Percentiles rank a stretch among this genome's conserved stretches.
Conservation (phyloP, 2,797 vertebrate species). For the Triplophysa bombifrons region DNA sequence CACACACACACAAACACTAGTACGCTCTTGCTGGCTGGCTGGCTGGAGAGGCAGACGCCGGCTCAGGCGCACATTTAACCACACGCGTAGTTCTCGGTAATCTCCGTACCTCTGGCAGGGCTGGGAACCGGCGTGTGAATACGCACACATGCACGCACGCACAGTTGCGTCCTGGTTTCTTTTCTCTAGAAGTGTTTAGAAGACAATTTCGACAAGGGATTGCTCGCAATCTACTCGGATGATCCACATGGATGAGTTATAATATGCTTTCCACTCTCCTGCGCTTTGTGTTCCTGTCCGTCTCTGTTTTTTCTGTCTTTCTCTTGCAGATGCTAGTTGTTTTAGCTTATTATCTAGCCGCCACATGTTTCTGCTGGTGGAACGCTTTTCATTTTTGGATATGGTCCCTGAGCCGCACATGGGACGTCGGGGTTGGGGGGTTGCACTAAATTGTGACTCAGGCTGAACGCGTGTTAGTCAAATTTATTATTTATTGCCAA, state of each 20-base stretch:
- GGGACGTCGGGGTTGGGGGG: slow-evolving; percentile 57
- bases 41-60: slow-evolving; percentile 66
- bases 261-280: slow-evolving; percentile 79
- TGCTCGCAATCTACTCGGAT: slow-evolving; percentile 79
- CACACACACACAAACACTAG: slow-evolving; percentile 61
- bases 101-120: slow-evolving; percentile 77
- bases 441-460: slow-evolving; percentile 70
- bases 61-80: slow-evolving; percentile 54
- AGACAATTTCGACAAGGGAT: slow-evolving; percentile 80
- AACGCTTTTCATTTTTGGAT: slow-evolving; percentile 68
- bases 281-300: slow-evolving; percentile 56
- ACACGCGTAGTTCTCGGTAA: slow-evolving; percentile 47
- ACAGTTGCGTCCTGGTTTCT: slow-evolving; percentile 73
- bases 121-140: slow-evolving; percentile 71
- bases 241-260: slow-evolving; percentile 82
- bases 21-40: slow-evolving; percentile 62
- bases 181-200: slow-evolving; percentile 78
- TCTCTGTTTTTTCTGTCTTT: slow-evolving; percentile 67
- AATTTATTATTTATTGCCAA: slow-evolving; percentile 83
- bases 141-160: slow-evolving; percentile 61
- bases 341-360: slow-evolving; percentile 82
- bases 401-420: slow-evolving; percentile 49
- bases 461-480: slow-evolving; percentile 78
- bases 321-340: slow-evolving; percentile 76
- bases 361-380: slow-evolving; percentile 74